A percentile compares a stretch with the other conserved stretches of the same genome.
These are phyloP conservation scores for Dynastes tityus DNA, from an alignment of 2,888 invertebrate species.

Conservation along the genomic window DNA sequence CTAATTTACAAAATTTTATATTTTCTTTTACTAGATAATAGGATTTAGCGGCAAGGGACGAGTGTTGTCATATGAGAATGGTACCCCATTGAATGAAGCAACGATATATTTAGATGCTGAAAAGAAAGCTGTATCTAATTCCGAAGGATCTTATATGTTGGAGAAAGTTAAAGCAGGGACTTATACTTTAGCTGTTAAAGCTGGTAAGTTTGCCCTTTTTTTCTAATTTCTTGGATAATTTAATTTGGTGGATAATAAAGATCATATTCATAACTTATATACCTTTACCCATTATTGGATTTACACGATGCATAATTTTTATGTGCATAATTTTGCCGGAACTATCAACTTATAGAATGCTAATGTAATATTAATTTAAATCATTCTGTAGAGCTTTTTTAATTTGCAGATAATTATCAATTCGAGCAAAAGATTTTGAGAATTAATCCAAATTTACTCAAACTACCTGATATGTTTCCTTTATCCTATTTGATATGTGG, in stretches of 20 bases:
- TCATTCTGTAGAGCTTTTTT: background rate
- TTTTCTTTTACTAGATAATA: slow-evolving; percentile 74
- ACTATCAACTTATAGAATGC: no score
- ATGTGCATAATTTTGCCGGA: no score
- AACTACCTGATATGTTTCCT: slow-evolving; percentile 78
- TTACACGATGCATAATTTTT: no score
- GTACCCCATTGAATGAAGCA: slow-evolving; percentile 73
- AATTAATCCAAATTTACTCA: slow-evolving; percentile 77
- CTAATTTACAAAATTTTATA: no score
- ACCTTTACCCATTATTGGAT: no score
- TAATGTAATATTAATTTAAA: background rate
- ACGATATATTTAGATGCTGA: slow-evolving; percentile 81
- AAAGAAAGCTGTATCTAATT: slow-evolving; percentile 78
- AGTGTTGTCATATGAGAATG: slow-evolving; percentile 73
- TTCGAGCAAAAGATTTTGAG: slow-evolving; percentile 75
- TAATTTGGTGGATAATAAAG: no score
- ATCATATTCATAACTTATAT: no score
- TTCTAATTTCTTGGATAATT: no score
- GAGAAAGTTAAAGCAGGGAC: slow-evolving; percentile 85
- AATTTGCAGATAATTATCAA: slow-evolving; percentile 72
- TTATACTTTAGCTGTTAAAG: slow-evolving; percentile 80
- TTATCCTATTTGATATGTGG: slow-evolving; percentile 82
- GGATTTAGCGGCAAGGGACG: slow-evolving; percentile 89
- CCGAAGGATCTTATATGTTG: slow-evolving; percentile 83
- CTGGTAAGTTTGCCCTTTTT: slow-evolving; percentile 70